These are phyloP conservation scores for Mesocricetus auratus DNA, from an alignment of 2,113 vertebrate genomes.

Conservation along the genomic window DNA sequence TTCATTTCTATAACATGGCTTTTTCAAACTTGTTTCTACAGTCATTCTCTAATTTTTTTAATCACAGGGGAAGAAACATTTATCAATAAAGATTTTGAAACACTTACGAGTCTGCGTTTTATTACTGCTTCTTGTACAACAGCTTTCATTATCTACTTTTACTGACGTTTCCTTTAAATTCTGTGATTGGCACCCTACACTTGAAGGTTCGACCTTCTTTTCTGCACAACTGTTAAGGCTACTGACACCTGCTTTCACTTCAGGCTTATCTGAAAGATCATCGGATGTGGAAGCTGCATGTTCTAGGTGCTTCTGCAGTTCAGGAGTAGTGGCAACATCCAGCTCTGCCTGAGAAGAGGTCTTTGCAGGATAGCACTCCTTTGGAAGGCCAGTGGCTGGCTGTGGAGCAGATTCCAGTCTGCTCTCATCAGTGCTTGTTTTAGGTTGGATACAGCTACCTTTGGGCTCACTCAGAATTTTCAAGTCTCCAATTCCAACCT, in stretches of 20 bases:
- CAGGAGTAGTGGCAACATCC: constrained; percentile 65
- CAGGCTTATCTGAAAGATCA: constrained; percentile 73
- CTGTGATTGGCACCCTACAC: constrained; percentile 75
- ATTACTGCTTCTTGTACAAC: constrained; percentile 82
- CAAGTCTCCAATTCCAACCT: constrained; percentile 72
- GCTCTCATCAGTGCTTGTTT: constrained; percentile 68
- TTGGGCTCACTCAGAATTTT: constrained; percentile 77
- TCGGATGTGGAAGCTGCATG: constrained; percentile 84
- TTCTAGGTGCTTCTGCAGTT: constrained; percentile 85
- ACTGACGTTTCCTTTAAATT: constrained; percentile 79
- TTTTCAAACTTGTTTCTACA: constrained; percentile 23
- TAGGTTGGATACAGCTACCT: constrained; percentile 76
- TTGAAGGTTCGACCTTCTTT: constrained; percentile 79
- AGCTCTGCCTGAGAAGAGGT: constrained; percentile 70
- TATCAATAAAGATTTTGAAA: constrained; percentile 12
- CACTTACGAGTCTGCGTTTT: constrained; percentile 87
- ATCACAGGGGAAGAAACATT: constrained; percentile 9
- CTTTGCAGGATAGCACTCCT: constrained; percentile 76
- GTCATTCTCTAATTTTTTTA: constrained; percentile 24
- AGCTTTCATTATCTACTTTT: constrained; percentile 83
- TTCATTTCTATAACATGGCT: background rate
- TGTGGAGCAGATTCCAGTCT: constrained; percentile 73
- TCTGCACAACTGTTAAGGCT: constrained; percentile 72
- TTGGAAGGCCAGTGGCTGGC: constrained; percentile 75
- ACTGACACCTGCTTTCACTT: constrained; percentile 71